phyloP scores from a whole-genome alignment of 1,140 invertebrate genomes.

The Drosophila parvula region DNA sequence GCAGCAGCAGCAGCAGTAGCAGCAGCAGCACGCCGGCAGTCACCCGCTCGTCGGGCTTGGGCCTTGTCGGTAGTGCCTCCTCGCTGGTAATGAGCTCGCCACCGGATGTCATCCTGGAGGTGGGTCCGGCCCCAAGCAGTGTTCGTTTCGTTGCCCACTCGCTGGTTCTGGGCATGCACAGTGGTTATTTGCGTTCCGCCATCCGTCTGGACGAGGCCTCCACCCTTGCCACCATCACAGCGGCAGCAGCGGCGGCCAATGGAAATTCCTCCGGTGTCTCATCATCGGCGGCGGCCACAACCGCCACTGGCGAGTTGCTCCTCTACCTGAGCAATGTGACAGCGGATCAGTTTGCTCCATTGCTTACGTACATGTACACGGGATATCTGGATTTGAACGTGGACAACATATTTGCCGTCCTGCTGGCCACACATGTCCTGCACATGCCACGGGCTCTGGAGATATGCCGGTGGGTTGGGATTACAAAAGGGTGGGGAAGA shows the following conservation, averaged over 20 bases:
- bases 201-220: constrained; percentile 79
- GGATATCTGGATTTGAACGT: constrained; percentile 89
- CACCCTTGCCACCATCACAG: not conserved
- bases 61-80: constrained; percentile 50
- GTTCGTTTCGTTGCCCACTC: constrained; percentile 89
- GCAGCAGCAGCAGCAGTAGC: constrained; percentile 53
- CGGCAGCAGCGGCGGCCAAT: constrained; percentile 3
- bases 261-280: constrained; percentile 46
- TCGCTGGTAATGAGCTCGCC: constrained; percentile 77
- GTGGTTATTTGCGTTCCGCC: constrained; percentile 88
- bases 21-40: constrained; percentile 9
- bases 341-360: constrained; percentile 89
- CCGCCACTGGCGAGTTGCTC: constrained; percentile 76
- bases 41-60: constrained; percentile 22
- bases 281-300: not conserved
- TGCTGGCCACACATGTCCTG: constrained; percentile 89
- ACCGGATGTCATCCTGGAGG: constrained; percentile 88
- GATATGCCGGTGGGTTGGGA: constrained; percentile 85
- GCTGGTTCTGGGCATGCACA: constrained; percentile 88
- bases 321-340: constrained; percentile 86
- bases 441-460: constrained; percentile 91
- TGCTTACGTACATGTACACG: constrained; percentile 91
- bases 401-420: constrained; percentile 90
- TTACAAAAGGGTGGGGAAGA: too few relatives aligned
- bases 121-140: constrained; percentile 85